Evolutionary conservation across 2,888 invertebrate species (phyloP).

Genomic region (Meganola albula): DNA sequence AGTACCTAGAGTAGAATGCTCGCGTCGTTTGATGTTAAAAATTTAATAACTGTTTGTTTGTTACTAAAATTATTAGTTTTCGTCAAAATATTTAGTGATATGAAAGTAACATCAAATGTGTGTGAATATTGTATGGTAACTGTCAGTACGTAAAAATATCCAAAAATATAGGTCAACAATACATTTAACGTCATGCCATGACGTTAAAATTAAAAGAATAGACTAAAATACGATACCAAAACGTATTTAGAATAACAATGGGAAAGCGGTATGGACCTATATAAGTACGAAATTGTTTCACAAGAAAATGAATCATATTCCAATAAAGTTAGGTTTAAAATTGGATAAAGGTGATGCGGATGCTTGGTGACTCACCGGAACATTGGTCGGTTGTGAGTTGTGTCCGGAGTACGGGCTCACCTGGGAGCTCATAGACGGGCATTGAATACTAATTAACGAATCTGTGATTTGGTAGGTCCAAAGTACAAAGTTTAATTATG

Average conservation of each 20-base stretch:
- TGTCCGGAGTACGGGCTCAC: conserved; percentile 57
- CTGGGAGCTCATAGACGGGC: conserved; percentile 41
- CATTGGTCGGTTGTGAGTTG: conserved; percentile 50
- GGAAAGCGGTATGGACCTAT: conserved; percentile 32
- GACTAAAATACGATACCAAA: conserved; percentile 40
- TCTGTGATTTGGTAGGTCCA: conserved; percentile 24
- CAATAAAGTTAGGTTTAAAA: conserved; percentile 19
- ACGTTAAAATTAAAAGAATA: conserved; percentile 40
- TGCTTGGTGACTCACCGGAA: conserved; percentile 64
- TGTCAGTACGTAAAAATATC: conserved; percentile 16
- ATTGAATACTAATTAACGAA: conserved; percentile 48
- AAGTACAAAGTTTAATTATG: conserved; percentile 29
- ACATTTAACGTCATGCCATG: conserved; percentile 38
- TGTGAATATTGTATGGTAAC: no score
- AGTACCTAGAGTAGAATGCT: no score
- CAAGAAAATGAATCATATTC: conserved; percentile 13
- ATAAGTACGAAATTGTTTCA: conserved; percentile 12
- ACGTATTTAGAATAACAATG: conserved; percentile 55
- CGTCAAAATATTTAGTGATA: no score
- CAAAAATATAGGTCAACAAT: conserved; percentile 47
- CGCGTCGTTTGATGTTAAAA: no score
- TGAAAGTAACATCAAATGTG: no score
- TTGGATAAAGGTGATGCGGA: conserved; percentile 30
- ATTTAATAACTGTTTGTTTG: no score
- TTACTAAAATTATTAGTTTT: no score